Base-by-base conservation (phyloP, 1,140 invertebrate species). In the Drosophila nebulosa region DNA sequence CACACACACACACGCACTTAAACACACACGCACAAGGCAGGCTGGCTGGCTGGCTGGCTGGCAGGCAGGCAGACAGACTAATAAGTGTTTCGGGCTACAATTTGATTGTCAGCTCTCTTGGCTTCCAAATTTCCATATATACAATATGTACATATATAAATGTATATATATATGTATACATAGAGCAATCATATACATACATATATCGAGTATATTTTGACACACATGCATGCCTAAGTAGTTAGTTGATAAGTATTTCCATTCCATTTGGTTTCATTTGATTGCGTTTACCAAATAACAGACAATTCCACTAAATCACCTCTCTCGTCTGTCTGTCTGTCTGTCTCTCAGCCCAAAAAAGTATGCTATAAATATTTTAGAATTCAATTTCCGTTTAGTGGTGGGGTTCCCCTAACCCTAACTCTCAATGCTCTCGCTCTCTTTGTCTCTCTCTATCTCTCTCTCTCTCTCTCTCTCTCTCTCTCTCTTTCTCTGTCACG, bases 331-430 rank as follows among this genome's bases (percentile, higher is more conserved):
- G n/a, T n/a, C n/a, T n/a, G n/a, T n/a, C n/a, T n/a, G n/a, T n/a
- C n/a, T n/a, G n/a, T n/a, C 12, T 4, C 14, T 27, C 39, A 26
- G 39, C 53, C 62, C 71, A 65, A 50, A 79, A 76, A 75, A 79
- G 64, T 79, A 62, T 73, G 71, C 79, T 59, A 72, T 84, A 77
- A 86, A 84, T 84, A 84, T 84, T 84, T 84, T 84, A 84, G 81
- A 80, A 85, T 84, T 84, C 80, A 84, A 84, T 84, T 84, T 84
- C 80, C 80, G 80, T 78, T 60, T 75, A 55, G 70, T 64, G 52
- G 65, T 70, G 5, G 63, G 4, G 0, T 1, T 4, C 5, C 26
- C 9, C 39, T n/a, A n/a, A n/a, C n/a, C n/a, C n/a, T n/a, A n/a
- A n/a, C n/a, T n/a, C n/a, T n/a, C n/a, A n/a, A n/a, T n/a, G n/a